These are phyloP conservation scores for Zaprionus camerounensis DNA, from an alignment of 1,140 invertebrate species.

Conservation along the genomic window DNA sequence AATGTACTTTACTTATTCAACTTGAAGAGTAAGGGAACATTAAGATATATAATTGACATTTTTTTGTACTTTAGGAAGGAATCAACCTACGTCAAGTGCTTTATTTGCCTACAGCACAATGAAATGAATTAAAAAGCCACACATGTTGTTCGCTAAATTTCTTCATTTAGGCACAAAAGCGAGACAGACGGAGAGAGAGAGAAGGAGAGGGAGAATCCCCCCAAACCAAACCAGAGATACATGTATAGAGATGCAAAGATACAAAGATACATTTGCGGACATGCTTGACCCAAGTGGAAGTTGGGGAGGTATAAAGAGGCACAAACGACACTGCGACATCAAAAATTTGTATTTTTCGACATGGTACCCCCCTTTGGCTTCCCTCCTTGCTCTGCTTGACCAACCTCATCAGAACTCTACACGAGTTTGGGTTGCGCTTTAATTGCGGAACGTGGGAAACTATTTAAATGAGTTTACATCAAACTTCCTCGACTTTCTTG, in stretches of 20 bases:
- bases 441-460: conserved; percentile 79
- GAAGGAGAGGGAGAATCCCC: neutral
- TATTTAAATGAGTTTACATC: conserved; percentile 66
- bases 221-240: conserved; percentile 3
- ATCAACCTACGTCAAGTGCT: conserved; percentile 20
- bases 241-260: conserved; percentile 32
- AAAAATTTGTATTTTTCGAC: conserved; percentile 32
- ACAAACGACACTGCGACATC: conserved; percentile 44
- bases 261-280: conserved; percentile 48
- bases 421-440: conserved; percentile 56
- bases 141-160: conserved; percentile 69
- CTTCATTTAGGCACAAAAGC: conserved; percentile 34
- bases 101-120: conserved; percentile 67
- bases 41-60: neutral
- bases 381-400: neutral
- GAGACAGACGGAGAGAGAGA: neutral
- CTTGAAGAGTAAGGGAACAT: too few relatives aligned
- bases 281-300: conserved; percentile 15
- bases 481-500: conserved; percentile 22
- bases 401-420: conserved; percentile 11
- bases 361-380: neutral
- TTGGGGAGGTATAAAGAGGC: neutral
- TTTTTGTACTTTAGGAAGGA: neutral
- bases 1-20: too few relatives aligned
- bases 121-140: conserved; percentile 81